A percentile compares a stretch with the other conserved stretches of the same genome.
Conservation (phyloP, 2,888 invertebrate genomes). For the Athalia cordata region DNA sequence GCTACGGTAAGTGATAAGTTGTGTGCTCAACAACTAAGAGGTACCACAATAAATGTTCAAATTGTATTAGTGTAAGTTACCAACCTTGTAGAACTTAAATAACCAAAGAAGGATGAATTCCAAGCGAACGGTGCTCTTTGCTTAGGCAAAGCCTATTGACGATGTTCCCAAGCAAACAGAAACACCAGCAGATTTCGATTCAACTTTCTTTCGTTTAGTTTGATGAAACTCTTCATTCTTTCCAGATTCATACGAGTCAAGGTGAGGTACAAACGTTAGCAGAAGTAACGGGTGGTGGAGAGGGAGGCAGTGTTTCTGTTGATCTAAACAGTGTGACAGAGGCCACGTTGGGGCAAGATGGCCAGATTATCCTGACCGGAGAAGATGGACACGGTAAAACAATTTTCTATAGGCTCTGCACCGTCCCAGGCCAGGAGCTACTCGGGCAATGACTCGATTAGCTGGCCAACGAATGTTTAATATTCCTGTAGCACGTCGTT, state of each 20-base stretch:
- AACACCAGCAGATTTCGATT: conserved; percentile 45
- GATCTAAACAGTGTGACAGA: conserved; percentile 93
- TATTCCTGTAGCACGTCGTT: conserved; percentile 23
- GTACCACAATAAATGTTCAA: neutral
- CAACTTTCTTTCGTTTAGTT: conserved; percentile 39
- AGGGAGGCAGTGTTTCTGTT: conserved; percentile 83
- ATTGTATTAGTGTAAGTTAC: neutral
- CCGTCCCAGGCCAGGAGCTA: conserved; percentile 73
- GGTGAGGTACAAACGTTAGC: conserved; percentile 82
- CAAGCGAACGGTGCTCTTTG: conserved; percentile 38
- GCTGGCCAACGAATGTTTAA: conserved; percentile 50
- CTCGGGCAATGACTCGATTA: conserved; percentile 71
- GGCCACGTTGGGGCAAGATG: conserved; percentile 92
- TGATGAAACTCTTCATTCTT: conserved; percentile 46
- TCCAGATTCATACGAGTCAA: conserved; percentile 74
- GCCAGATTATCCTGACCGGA: conserved; percentile 95
- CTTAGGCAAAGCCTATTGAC: conserved; percentile 37
- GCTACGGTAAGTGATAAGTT: conserved; percentile 75
- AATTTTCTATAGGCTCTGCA: conserved; percentile 74
- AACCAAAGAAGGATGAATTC: conserved; percentile 40
- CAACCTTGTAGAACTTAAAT: conserved; percentile 31
- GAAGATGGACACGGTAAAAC: conserved; percentile 93
- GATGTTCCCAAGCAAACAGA: conserved; percentile 28
- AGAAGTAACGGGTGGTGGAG: conserved; percentile 81
- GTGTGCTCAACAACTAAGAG: neutral